Base-by-base conservation (phyloP, 1,140 invertebrate species). In the Littorina saxatilis region DNA sequence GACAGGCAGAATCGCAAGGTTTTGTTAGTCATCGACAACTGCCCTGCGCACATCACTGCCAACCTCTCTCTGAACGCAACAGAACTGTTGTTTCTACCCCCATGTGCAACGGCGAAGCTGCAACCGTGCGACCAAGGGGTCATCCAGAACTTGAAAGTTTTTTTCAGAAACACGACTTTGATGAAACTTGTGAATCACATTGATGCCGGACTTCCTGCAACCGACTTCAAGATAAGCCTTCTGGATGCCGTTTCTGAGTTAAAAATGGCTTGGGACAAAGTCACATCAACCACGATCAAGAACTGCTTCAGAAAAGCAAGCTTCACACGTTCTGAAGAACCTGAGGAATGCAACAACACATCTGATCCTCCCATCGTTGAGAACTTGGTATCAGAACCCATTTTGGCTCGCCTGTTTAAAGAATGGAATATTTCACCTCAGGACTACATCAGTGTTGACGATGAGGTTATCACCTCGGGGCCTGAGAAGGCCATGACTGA, bases 211-310 rank as follows among this genome's bases (percentile, higher is more conserved):
- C 20, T n/a, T 32, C n/a, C 29, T 72, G 68, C 68, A 29, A 32
- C n/a, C n/a, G 68, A 72, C 68, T 72, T 72, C 68, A 72, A 72
- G 32, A 72, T 72, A n/a, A 72, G n/a, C 23, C 68, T 37, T n/a
- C n/a, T 32, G 68, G 68, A 72, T 37, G 68, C 68, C 35, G 39
- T 72, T 35, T 32, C 39, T 29, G 5, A 29, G 68, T 35, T 72
- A 32, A 72, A 72, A 72, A 29, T 32, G 20, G 68, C 68, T 29
- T 32, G 68, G 68, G 68, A 15, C 2, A 72, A 72, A 72, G 68
- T 32, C 17, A 17, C 43, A 47, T 17, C 43, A 9, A 47, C 43
- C 43, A 47, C 43, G 7, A 47, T 47, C 43, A 47, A 5, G 7
- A 47, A 47, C 43, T 47, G 43, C 43, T 47, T 47, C 43, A 47